Evolutionary conservation across 2,888 invertebrate genomes (phyloP), one percentile per base, ranked within the genome.

Genomic region (Tenthredo notha): DNA sequence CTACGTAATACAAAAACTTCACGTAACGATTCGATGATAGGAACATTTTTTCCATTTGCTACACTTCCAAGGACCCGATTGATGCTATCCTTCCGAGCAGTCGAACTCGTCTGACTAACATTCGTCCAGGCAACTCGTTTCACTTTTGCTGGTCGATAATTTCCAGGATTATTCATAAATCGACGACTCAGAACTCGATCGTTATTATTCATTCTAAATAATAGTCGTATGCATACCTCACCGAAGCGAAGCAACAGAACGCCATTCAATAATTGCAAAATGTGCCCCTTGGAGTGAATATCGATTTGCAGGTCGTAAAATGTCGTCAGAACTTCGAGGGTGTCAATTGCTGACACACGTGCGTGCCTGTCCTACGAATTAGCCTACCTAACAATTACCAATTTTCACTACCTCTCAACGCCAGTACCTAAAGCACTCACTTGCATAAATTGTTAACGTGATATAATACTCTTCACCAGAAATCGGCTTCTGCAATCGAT

Each of bases 1-100:
- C 65, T 1, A 43, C n/a, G n/a, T 65, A 65, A 18, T 82, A 82
- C 25, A 65, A 25, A 29, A 82, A 61, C 40, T 61, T 82, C 7
- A 40, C 82, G 40, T 82, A 9, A 54, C 43, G 25, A 65, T 37
- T 43, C 12, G 37, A 58, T 10, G 15, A 15, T 33, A 10, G n/a
- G n/a, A 2, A 33, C 70, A 70, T 70, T 70, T 70, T 70, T 7
- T 5, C n/a, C 7, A 70, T n/a, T 37, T n/a, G 9, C 9, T 37
- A 33, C 37, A 37, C 70, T 9, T n/a, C 18, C 1, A 37, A 18
- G 33, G 5, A n/a, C 37, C 18, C 33, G 33, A 37, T 70, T 37
- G 37, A 70, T n/a, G 70, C 37, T 33, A 37, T 6, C 37, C 37
- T 9, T 18, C 9, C 70, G 37, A 70, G 9, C 18, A 9, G 18